Base-by-base conservation (phyloP, 2,797 vertebrate genomes). In the Sebastes nivosus region DNA sequence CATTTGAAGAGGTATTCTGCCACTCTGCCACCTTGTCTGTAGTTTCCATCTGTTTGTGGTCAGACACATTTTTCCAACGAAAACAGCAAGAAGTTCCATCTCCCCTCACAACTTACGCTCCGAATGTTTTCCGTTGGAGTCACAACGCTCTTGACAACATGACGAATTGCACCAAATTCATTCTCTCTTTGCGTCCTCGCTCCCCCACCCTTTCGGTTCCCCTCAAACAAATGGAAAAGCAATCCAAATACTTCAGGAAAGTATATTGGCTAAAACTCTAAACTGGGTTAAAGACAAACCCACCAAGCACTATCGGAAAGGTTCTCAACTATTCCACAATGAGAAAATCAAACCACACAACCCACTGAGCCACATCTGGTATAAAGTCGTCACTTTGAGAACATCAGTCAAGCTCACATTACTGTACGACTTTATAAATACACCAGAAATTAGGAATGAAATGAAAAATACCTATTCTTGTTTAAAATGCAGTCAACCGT, bases 71-170 rank as follows among this genome's bases (percentile, higher is more conserved):
- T 75, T 83, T 66, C 69, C 57, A 66, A 60, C 14, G 18, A 59
- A 34, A 64, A 73, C 22, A 27, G 20, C 18, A 27, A 64, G 18
- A 54, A n/a, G 46, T 38, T 42, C 1, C 24, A 12, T 14, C 16
- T 73, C 38, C 72, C 38, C 20, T 77, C 66, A 75, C 69, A 66
- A 83, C 68, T 70, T 25, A 80, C 61, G 54, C 76, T 36, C 67
- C 20, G 64, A 77, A 88, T 88, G 65, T 79, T 92, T 92, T 92
- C 90, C 85, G 7, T 77, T 72, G 12, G 34, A 90, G 71, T 91
- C 87, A 85, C 50, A 55, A 59, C 30, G 0, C 30, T 36, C 30
- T 32, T 64, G 57, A 87, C 58, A 75, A 81, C 57, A 71, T 82
- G 72, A 87, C 38, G 3, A 68, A 84, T 34, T 57, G 58, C 72